phyloP scores from a whole-genome alignment of 2,797 vertebrate genomes.

The Bovichtus diacanthus region DNA sequence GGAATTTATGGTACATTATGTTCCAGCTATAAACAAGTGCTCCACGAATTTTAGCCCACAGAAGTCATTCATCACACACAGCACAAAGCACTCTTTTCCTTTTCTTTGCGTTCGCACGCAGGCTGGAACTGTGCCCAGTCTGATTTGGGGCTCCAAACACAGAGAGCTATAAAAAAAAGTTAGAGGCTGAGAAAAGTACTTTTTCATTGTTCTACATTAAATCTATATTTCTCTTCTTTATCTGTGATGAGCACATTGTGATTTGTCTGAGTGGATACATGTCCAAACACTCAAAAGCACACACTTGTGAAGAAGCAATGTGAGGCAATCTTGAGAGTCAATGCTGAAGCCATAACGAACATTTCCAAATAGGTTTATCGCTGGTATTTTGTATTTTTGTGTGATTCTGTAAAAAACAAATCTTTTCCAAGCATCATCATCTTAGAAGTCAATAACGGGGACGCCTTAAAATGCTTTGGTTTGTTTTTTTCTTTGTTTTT shows the following conservation, averaged over 20 bases:
- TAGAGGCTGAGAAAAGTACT: constrained; percentile 25
- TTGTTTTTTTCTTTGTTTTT: background rate
- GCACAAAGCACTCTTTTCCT: constrained; percentile 56
- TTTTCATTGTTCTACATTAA: constrained; percentile 53
- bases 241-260: constrained; percentile 60
- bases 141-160: constrained; percentile 40
- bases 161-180: constrained; percentile 26
- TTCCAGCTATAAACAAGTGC: constrained; percentile 74
- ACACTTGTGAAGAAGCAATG: constrained; percentile 13
- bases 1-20: constrained; percentile 83
- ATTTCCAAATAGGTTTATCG: background rate
- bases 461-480: background rate
- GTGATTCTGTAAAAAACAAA: background rate
- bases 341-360: constrained; percentile 37
- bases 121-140: constrained; percentile 64
- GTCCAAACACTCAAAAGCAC: constrained; percentile 24
- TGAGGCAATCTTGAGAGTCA: background rate
- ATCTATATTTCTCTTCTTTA: constrained; percentile 54
- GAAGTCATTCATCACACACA: constrained; percentile 71
- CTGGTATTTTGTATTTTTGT: background rate
- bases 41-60: constrained; percentile 60
- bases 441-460: background rate
- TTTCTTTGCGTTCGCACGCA: constrained; percentile 42
- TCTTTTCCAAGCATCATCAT: background rate
- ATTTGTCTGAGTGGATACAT: constrained; percentile 30